Evolutionary conservation across 2,888 invertebrate species (phyloP).

Genomic region (Rugalucina vietnamica): DNA sequence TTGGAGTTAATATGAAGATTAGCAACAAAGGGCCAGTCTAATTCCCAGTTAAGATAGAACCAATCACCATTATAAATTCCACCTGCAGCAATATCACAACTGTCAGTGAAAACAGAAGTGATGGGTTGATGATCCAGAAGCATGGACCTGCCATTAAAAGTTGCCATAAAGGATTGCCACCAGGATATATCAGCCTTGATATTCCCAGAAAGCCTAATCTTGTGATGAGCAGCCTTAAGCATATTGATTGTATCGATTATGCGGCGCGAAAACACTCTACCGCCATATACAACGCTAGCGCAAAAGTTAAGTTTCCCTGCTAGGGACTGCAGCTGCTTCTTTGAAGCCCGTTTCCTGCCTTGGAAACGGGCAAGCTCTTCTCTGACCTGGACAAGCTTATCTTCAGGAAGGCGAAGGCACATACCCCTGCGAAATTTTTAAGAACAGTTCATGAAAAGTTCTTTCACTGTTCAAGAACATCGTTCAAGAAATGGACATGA

Average conservation of each 20-base stretch:
- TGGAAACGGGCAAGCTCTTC: not conserved
- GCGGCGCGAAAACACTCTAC: not conserved
- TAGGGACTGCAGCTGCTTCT: too few relatives aligned
- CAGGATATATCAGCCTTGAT: conserved; percentile 17
- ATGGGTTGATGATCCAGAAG: not conserved
- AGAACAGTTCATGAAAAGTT: too few relatives aligned
- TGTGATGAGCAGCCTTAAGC: conserved; percentile 7
- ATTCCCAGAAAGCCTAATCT: conserved; percentile 3
- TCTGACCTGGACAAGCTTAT: not conserved
- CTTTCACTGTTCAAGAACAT: too few relatives aligned
- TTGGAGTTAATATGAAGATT: conserved; percentile 27
- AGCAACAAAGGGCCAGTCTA: conserved; percentile 1
- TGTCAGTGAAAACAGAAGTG: not conserved
- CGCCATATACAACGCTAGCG: not conserved
- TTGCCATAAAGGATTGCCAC: conserved; percentile 20
- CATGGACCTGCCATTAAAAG: conserved; percentile 23
- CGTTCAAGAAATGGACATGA: too few relatives aligned
- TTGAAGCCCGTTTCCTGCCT: not conserved
- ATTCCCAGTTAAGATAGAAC: conserved; percentile 23
- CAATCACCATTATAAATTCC: conserved; percentile 31
- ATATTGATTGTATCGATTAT: not conserved
- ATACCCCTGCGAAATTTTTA: too few relatives aligned
- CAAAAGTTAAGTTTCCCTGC: not conserved
- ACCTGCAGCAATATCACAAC: conserved; percentile 19
- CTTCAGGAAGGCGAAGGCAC: conserved; percentile 6